These are phyloP conservation scores for Clamator glandarius DNA, from an alignment of 2,797 vertebrate species.

Conservation along the genomic window DNA sequence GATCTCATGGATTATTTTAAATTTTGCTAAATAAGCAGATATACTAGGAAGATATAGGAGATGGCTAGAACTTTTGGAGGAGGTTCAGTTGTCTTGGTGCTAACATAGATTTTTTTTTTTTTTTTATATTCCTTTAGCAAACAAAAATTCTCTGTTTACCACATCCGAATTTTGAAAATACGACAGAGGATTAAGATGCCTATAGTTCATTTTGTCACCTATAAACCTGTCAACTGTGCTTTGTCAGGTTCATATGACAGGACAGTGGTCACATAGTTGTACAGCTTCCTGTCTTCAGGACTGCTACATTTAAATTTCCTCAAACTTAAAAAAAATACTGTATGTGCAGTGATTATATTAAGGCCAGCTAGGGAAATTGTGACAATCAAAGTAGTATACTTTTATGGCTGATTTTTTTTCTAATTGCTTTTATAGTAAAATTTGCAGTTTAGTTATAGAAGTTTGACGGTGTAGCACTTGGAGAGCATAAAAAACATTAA, in stretches of 20 bases:
- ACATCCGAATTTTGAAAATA: neutral
- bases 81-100: neutral
- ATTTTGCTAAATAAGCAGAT: neutral
- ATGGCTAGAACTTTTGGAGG: neutral
- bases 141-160: neutral
- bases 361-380: neutral
- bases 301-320: neutral
- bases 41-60: neutral
- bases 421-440: neutral
- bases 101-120: neutral
- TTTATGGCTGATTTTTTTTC: neutral
- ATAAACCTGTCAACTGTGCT: neutral
- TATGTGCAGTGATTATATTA: neutral
- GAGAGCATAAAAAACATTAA: neutral
- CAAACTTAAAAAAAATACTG: neutral
- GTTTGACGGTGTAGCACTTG: neutral
- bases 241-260: neutral
- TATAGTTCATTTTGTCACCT: neutral
- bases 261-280: neutral
- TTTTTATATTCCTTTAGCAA: neutral
- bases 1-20: neutral
- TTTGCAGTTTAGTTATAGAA: neutral
- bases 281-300: neutral
- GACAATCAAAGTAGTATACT: neutral
- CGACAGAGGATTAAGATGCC: neutral